Conservation (phyloP, 2,888 invertebrate species). For the Magallana nippona region DNA sequence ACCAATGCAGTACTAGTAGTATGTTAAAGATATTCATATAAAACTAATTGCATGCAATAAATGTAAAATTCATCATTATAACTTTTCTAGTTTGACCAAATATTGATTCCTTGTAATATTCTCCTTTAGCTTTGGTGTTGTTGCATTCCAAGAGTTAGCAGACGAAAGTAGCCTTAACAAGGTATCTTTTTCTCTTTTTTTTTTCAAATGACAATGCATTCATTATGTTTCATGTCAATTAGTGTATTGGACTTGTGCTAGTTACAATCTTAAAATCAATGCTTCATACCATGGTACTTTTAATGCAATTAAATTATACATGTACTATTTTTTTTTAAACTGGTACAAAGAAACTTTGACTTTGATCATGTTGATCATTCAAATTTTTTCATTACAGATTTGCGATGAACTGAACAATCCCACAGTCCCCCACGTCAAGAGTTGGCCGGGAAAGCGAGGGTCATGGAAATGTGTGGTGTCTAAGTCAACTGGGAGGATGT, state of each 20-base stretch:
- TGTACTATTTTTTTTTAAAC: neutral
- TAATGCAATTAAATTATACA: neutral
- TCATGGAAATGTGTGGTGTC: constrained; percentile 82
- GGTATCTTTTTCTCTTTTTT: constrained; percentile 79
- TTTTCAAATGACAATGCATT: too few species aligned
- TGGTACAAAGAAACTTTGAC: too few species aligned
- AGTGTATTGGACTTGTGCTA: too few species aligned
- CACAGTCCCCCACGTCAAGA: constrained; percentile 73
- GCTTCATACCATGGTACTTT: too few species aligned
- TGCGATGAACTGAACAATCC: constrained; percentile 78
- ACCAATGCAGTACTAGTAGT: too few species aligned
- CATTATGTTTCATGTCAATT: too few species aligned
- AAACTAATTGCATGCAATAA: neutral
- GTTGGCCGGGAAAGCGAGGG: constrained; percentile 81
- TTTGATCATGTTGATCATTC: neutral
- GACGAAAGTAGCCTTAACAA: constrained; percentile 86
- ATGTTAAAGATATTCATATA: neutral
- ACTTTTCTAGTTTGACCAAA: neutral
- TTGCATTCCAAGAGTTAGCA: constrained; percentile 88
- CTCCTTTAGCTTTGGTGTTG: constrained; percentile 85
- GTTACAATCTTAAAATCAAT: too few species aligned
- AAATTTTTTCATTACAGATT: constrained; percentile 61
- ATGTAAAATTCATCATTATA: neutral
- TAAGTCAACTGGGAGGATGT: constrained; percentile 68
- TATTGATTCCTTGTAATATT: neutral